These are phyloP conservation scores for Labia minor DNA, from an alignment of 2,888 invertebrate genomes.

Conservation along the genomic window DNA sequence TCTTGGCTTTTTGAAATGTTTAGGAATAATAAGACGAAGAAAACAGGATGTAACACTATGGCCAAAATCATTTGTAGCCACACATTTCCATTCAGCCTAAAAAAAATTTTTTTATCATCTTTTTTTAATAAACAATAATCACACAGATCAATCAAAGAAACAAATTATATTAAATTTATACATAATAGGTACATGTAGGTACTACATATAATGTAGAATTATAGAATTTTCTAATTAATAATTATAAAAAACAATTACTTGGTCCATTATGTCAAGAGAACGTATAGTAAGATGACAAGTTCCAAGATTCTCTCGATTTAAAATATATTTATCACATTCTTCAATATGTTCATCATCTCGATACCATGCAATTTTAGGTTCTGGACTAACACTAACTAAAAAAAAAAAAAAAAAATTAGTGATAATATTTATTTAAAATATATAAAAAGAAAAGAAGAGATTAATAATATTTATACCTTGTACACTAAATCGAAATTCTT, in stretches of 20 bases:
- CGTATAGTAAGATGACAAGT: conserved; percentile 61
- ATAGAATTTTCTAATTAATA: background rate
- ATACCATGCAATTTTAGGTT: conserved; percentile 77
- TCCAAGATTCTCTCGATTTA: conserved; percentile 57
- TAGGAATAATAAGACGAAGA: conserved; percentile 70
- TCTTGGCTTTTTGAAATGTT: conserved; percentile 78
- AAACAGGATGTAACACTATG: conserved; percentile 81
- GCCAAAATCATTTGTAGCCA: conserved; percentile 79
- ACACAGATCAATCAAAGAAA: too few relatives aligned
- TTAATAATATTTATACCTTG: conserved; percentile 47
- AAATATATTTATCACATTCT: conserved; percentile 56
- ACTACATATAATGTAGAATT: background rate
- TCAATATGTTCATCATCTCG: conserved; percentile 67
- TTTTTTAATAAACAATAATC: too few relatives aligned
- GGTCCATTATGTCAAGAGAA: conserved; percentile 68
- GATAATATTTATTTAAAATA: background rate
- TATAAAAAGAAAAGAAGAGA: background rate
- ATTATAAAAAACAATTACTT: conserved; percentile 40
- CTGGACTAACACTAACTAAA: conserved; percentile 64
- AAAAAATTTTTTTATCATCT: too few relatives aligned
- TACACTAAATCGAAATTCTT: conserved; percentile 66
- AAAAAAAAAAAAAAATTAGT: conserved; percentile 25
- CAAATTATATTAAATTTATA: too few relatives aligned
- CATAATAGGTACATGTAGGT: too few relatives aligned
- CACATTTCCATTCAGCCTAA: conserved; percentile 80